Percentiles rank a stretch among this genome's conserved stretches.
phyloP scores from a whole-genome alignment of 2,113 vertebrate genomes.

The Sylvietta virens region DNA sequence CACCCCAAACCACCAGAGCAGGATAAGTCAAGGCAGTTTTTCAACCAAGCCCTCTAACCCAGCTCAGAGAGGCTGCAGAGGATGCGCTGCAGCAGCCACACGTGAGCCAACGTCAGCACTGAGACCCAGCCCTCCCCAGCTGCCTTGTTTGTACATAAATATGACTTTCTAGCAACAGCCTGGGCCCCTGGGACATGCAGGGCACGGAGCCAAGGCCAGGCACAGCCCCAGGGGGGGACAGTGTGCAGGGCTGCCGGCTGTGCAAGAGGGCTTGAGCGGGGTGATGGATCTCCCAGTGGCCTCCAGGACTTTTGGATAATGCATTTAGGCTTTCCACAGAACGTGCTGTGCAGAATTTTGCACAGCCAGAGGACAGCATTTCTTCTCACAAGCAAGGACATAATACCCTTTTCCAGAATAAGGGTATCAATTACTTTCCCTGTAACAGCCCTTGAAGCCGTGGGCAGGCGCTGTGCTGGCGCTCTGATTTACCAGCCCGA shows the following conservation, averaged over 20 bases:
- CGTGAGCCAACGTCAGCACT: rapidly evolving
- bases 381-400: neutral
- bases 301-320: neutral
- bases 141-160: neutral
- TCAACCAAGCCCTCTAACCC: neutral
- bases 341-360: neutral
- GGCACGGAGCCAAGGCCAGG: neutral
- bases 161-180: neutral
- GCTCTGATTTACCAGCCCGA: neutral
- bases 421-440: neutral
- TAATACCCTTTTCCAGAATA: neutral
- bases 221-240: neutral
- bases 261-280: neutral
- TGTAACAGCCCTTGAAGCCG: neutral
- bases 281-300: neutral
- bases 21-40: neutral
- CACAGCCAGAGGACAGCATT: neutral
- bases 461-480: rapidly evolving
- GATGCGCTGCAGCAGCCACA: rapidly evolving
- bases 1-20: neutral
- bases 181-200: neutral
- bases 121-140: neutral
- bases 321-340: neutral
- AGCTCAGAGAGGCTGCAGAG: neutral
- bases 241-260: neutral